Evolutionary conservation across 2,797 vertebrate genomes (phyloP).

Genomic region (Manis javanica): DNA sequence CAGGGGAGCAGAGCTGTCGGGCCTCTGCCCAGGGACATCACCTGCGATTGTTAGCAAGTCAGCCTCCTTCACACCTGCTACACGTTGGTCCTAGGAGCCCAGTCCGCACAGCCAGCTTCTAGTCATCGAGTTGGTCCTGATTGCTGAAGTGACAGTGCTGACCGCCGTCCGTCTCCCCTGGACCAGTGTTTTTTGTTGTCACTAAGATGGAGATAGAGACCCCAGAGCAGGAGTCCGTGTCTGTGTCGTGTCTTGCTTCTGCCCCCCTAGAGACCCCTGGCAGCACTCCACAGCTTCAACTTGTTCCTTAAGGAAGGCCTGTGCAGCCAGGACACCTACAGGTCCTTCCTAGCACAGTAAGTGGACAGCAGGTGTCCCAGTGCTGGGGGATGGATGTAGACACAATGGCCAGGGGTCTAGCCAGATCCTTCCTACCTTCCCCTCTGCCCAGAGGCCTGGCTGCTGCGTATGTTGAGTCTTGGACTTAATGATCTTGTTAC

Average conservation of each 20-base stretch:
- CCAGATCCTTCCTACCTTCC: not conserved
- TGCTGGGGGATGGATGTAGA: not conserved
- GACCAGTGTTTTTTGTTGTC: not conserved
- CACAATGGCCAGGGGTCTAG: not conserved
- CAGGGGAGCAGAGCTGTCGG: not conserved
- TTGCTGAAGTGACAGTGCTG: not conserved
- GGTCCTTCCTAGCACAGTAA: not conserved
- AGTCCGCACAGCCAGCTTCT: not conserved
- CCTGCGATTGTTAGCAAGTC: not conserved
- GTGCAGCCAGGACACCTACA: not conserved
- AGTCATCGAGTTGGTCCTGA: not conserved
- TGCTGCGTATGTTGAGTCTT: not conserved
- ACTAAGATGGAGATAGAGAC: slow-evolving; percentile 59
- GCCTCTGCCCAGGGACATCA: not conserved
- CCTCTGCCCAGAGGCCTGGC: not conserved
- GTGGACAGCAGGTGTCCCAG: not conserved
- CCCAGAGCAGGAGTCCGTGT: not conserved
- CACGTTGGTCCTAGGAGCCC: not conserved
- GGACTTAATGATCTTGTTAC: slow-evolving; percentile 9
- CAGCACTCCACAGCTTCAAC: slow-evolving; percentile 14
- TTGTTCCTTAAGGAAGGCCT: rapidly evolving
- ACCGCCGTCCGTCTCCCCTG: not conserved
- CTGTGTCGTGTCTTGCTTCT: not conserved
- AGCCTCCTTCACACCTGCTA: not conserved
- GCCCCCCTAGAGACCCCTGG: not conserved